phyloP scores from a whole-genome alignment of 2,113 vertebrate species.

The Steatornis caripensis region DNA sequence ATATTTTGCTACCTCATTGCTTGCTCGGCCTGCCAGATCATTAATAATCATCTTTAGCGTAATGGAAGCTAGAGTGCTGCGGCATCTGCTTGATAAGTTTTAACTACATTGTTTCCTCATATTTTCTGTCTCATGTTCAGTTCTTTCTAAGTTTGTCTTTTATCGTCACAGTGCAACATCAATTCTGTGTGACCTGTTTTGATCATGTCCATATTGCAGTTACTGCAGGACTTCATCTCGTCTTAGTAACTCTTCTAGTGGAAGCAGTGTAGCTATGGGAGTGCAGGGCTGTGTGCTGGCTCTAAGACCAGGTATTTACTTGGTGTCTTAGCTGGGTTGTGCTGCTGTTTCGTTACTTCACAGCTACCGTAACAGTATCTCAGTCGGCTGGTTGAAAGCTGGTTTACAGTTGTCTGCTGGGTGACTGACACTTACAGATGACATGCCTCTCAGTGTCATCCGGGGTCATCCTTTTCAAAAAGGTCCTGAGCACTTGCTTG shows the following conservation, averaged over 20 bases:
- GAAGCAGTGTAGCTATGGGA: background rate
- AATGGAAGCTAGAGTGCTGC: background rate
- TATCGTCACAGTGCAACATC: background rate
- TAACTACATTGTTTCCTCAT: background rate
- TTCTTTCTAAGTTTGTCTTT: background rate
- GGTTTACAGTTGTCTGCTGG: background rate
- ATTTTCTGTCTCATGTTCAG: background rate
- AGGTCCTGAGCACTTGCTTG: background rate
- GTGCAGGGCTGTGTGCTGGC: background rate
- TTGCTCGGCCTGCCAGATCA: background rate
- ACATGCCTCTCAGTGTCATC: background rate
- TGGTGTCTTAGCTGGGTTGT: background rate
- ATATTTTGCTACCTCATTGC: background rate
- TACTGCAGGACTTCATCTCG: background rate
- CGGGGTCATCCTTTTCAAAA: background rate
- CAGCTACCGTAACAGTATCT: background rate
- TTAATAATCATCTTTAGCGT: background rate
- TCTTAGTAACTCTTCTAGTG: background rate
- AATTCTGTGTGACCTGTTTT: constrained; percentile 3
- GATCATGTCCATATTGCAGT: background rate
- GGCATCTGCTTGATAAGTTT: background rate
- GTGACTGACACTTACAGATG: background rate
- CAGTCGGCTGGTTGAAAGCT: background rate
- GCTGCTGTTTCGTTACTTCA: background rate
- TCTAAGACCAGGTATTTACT: background rate